A percentile compares a stretch with the other conserved stretches of the same genome.
Conservation (phyloP, 2,888 invertebrate species). For the Phalera bucephala region DNA sequence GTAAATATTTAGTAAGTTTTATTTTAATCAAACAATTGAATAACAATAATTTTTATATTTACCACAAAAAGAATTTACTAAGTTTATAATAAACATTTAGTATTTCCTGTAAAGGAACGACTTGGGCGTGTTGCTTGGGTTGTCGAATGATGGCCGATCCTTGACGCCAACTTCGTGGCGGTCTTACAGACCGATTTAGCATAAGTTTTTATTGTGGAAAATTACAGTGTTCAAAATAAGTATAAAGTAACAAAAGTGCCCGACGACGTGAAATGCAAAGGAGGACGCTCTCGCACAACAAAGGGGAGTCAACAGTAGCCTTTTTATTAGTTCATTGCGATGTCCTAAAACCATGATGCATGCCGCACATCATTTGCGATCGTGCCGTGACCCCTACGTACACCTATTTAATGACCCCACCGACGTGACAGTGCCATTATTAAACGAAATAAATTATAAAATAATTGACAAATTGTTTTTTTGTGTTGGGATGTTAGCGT, state of each 20-base stretch:
- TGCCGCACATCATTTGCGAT: conserved; percentile 51
- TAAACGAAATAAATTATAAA: conserved; percentile 11
- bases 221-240: conserved; percentile 45
- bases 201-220: conserved; percentile 51
- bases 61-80: too few relatives aligned
- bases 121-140: conserved; percentile 56
- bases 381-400: conserved; percentile 55
- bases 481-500: conserved; percentile 4
- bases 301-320: conserved; percentile 71
- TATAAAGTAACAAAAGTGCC: conserved; percentile 57
- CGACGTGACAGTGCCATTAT: conserved; percentile 55
- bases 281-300: conserved; percentile 74
- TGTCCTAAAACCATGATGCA: conserved; percentile 42
- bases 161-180: conserved; percentile 65
- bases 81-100: neutral
- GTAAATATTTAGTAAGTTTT: too few relatives aligned
- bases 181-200: conserved; percentile 56
- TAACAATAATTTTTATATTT: neutral
- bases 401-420: conserved; percentile 49
- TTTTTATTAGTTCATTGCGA: conserved; percentile 30
- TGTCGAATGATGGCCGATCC: conserved; percentile 64
- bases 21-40: neutral
- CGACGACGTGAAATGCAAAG: conserved; percentile 79
- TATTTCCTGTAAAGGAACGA: conserved; percentile 32
- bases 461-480: conserved; percentile 8